phyloP scores from a whole-genome alignment of 2,888 invertebrate genomes.

The Argyra leucocephala region DNA sequence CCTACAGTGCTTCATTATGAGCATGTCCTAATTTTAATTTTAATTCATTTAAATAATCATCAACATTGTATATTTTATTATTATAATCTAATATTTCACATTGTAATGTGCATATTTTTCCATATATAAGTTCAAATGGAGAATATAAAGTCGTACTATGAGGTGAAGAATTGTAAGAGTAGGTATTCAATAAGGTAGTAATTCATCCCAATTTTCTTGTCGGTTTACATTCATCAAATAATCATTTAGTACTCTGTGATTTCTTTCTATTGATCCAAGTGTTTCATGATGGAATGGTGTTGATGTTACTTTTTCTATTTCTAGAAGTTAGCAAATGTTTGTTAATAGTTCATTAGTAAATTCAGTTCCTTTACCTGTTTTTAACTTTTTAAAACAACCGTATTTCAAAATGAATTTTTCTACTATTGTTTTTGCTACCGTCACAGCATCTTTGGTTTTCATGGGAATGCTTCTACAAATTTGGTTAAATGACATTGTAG shows the following conservation, averaged over 20 bases:
- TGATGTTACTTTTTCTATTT: no score
- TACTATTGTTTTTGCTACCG: slow-evolving; percentile 24
- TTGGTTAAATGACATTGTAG: slow-evolving; percentile 11
- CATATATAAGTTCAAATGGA: slow-evolving; percentile 9
- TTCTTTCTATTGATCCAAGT: no score
- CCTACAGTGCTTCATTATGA: no score
- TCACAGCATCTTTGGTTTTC: slow-evolving; percentile 25
- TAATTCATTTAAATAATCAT: no score
- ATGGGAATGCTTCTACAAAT: slow-evolving; percentile 24
- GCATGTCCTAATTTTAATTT: no score
- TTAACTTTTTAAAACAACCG: slow-evolving; percentile 12
- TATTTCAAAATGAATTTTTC: slow-evolving; percentile 24
- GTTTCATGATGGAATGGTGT: no score
- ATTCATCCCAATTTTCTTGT: slow-evolving; percentile 18
- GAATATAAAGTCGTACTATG: slow-evolving; percentile 11
- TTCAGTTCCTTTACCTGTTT: slow-evolving; percentile 22
- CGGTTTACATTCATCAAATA: no score
- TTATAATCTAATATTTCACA: not conserved
- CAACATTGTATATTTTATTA: not conserved
- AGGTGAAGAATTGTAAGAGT: slow-evolving; percentile 19
- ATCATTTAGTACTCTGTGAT: no score
- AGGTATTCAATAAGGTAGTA: slow-evolving; percentile 18
- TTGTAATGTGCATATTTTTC: not conserved
- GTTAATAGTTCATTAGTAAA: slow-evolving; percentile 21
- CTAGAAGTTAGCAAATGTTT: slow-evolving; percentile 16